These are phyloP conservation scores for Drosophila pectinifera DNA, from an alignment of 1,140 invertebrate genomes.

Conservation along the genomic window DNA sequence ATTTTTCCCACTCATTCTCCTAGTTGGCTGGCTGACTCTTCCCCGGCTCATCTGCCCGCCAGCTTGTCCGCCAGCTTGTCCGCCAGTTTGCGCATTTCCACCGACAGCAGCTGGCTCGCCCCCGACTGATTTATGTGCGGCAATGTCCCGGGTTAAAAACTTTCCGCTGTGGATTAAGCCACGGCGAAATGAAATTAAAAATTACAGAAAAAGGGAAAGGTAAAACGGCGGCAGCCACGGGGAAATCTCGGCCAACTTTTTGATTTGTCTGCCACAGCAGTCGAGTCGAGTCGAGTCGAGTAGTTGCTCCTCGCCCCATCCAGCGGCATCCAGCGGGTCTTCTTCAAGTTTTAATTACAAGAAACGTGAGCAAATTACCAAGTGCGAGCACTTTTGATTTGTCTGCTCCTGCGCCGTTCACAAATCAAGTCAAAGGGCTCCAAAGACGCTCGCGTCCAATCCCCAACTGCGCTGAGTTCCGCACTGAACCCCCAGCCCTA, in stretches of 20 bases:
- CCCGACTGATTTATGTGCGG: conserved; percentile 49
- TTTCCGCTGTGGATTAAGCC: conserved; percentile 30
- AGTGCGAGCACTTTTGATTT: conserved; percentile 39
- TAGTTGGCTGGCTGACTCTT: conserved; percentile 22
- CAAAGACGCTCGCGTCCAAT: neutral
- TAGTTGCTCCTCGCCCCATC: conserved; percentile 1
- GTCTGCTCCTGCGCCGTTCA: conserved; percentile 4
- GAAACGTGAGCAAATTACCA: conserved; percentile 58
- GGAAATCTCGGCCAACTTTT: conserved; percentile 53
- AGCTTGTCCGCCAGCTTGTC: conserved; percentile 4
- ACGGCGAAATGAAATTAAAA: conserved; percentile 51
- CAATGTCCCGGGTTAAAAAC: conserved; percentile 20
- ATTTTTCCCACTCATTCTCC: conserved; percentile 16
- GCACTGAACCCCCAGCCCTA: neutral
- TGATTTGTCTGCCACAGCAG: conserved; percentile 47
- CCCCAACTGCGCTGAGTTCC: neutral
- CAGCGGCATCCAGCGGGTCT: conserved; percentile 15
- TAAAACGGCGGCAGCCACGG: conserved; percentile 14
- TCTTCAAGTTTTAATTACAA: conserved; percentile 57
- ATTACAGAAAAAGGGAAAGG: conserved; percentile 13
- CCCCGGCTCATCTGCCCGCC: conserved; percentile 9
- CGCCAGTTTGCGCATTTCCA: conserved; percentile 24
- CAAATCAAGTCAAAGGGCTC: conserved; percentile 22
- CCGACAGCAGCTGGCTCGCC: conserved; percentile 35
- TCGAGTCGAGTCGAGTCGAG: conserved; percentile 3